Evolutionary conservation across 2,888 invertebrate genomes (phyloP).

Genomic region (Cataglyphis albicans): DNA sequence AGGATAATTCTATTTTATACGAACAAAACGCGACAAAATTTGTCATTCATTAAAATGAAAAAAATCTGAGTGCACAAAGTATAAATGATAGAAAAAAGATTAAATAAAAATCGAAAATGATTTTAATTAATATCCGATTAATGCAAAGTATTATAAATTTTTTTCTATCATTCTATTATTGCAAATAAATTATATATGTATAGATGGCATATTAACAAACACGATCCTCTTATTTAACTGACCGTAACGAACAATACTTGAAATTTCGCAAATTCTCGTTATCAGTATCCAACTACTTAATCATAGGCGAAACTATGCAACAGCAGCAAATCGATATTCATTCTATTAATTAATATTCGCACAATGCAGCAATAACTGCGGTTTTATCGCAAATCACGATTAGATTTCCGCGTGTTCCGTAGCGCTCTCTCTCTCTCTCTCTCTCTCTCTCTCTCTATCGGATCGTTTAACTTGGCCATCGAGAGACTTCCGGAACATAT

Average conservation of each 20-base stretch:
- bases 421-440: not conserved
- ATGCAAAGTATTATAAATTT: not conserved
- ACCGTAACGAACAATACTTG: not conserved
- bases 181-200: not conserved
- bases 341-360: conserved; percentile 44
- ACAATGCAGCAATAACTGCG: conserved; percentile 1
- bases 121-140: not conserved
- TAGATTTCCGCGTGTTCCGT: conserved; percentile 35
- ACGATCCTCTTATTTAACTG: not conserved
- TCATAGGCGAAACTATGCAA: conserved; percentile 24
- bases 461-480: conserved; percentile 29
- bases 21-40: not conserved
- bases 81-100: not conserved
- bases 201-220: not conserved
- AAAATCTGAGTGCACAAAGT: not conserved
- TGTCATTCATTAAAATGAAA: not conserved
- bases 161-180: too few species aligned
- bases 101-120: not conserved
- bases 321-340: conserved; percentile 24
- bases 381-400: conserved; percentile 36
- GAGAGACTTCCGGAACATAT: conserved; percentile 44
- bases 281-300: conserved; percentile 30
- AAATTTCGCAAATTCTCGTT: conserved; percentile 31
- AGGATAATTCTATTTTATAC: not conserved
- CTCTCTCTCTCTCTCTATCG: not conserved